These are phyloP conservation scores for Drosophila lacicola DNA, from an alignment of 2,888 invertebrate species.

Conservation along the genomic window DNA sequence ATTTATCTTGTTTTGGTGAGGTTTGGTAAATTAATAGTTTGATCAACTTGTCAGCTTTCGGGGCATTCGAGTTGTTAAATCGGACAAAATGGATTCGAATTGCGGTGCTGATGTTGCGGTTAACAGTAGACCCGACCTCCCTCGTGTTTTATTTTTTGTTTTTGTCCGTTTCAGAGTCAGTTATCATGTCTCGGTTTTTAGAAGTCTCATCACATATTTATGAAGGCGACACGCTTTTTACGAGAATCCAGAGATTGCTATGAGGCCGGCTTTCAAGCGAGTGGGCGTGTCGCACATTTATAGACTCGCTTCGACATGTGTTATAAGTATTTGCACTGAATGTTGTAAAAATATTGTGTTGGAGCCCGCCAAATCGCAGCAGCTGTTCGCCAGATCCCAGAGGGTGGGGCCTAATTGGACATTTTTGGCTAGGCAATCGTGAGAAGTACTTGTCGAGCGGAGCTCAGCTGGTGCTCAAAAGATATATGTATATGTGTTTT, in stretches of 20 bases:
- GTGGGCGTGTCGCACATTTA: constrained; percentile 3
- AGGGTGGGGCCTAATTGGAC: constrained; percentile 43
- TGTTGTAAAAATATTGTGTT: constrained; percentile 8
- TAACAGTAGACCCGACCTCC: background rate
- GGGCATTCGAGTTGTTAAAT: constrained; percentile 43
- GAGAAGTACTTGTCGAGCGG: constrained; percentile 23
- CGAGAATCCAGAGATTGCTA: constrained; percentile 37
- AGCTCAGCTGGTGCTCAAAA: constrained; percentile 52
- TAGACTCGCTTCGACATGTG: constrained; percentile 10
- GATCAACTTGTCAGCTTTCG: constrained; percentile 30
- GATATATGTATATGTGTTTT: background rate
- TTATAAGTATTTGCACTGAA: constrained; percentile 15
- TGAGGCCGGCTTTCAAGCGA: too few species aligned
- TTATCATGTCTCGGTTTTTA: constrained; percentile 11
- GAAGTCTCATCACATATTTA: constrained; percentile 69
- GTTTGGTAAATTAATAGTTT: constrained; percentile 16
- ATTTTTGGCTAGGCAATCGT: constrained; percentile 47
- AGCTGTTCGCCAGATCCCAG: constrained; percentile 23
- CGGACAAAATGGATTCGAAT: constrained; percentile 47
- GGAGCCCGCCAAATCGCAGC: constrained; percentile 11
- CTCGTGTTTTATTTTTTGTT: too few species aligned
- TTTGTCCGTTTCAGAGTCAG: background rate
- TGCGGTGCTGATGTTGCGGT: constrained; percentile 34
- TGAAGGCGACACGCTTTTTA: constrained; percentile 66
- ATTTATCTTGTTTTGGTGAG: constrained; percentile 1